Evolutionary conservation across 2,888 invertebrate genomes (phyloP), one percentile per base, ranked within the genome.

Genomic region (Noctua comes): DNA sequence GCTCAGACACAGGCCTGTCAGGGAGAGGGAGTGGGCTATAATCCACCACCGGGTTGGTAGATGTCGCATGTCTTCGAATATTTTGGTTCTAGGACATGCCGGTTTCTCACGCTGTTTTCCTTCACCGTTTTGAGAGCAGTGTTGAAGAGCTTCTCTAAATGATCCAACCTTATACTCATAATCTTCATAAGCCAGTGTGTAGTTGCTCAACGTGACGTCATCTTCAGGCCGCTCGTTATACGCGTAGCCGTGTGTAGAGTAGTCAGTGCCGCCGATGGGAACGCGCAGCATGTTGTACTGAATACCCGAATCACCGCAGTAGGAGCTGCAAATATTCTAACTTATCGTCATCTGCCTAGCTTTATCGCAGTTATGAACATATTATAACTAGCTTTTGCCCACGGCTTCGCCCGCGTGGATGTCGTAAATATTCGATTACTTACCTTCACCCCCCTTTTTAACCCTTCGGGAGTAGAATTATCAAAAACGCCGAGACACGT

Each of bases 211-310:
- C 0, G 93, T 88, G 2, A 90, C 91, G 85, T 97, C 97, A 88
- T 97, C 97, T 48, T 90, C 90, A 0, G 96, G 95, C 1, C 86
- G 70, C 76, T 97, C 97, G 90, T 98, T 98, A 90, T 98, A 98
- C 0, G 98, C 97, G 95, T 99, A 99, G 0, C 97, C 93, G 73
- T 94, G 97, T 0, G 97, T 97, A 0, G 99, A 99, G 93, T 98
- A 99, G 93, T 99, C 99, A 74, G 97, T 97, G 11, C 98, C 98
- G 1, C 98, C 99, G 79, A 99, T 98, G 0, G 99, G 98, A 18
- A 98, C 97, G 24, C 99, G 97, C 65, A 98, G 97, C 88, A 99
- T 94, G 87, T 97, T 98, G 92, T 98, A 99, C 79, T 97, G 97
- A 59, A 98, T 97, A 11, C 99, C 99, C 71, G 95, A 90, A 7